Conservation (phyloP, 2,888 invertebrate genomes). For the Oxystoma pomonae region DNA sequence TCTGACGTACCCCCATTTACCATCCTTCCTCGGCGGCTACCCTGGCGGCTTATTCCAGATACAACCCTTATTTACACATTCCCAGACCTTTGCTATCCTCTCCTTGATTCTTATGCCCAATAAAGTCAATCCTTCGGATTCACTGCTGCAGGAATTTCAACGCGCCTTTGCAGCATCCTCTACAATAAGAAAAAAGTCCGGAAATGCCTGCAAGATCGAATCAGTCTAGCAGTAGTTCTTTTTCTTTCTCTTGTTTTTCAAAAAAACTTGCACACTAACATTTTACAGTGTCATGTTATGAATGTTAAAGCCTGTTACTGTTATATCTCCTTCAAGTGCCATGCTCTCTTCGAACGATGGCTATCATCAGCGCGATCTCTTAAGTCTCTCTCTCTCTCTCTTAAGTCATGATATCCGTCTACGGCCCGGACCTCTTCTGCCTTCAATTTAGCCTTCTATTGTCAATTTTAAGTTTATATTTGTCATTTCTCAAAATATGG, state of each 20-base stretch:
- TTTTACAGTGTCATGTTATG: conserved; percentile 25
- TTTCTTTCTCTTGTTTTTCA: too few species aligned
- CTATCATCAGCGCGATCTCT: too few species aligned
- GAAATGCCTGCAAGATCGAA: not conserved
- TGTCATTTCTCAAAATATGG: too few species aligned
- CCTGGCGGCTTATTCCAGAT: conserved; percentile 62
- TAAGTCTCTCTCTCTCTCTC: too few species aligned
- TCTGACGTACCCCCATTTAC: conserved; percentile 43
- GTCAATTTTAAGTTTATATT: too few species aligned
- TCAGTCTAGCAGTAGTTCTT: not conserved
- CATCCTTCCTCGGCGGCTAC: conserved; percentile 47
- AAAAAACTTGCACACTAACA: conserved; percentile 18
- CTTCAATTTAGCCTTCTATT: too few species aligned
- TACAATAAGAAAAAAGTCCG: conserved; percentile 27
- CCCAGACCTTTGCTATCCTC: conserved; percentile 49
- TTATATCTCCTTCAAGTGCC: too few species aligned
- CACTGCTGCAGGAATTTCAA: conserved; percentile 24
- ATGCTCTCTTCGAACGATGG: too few species aligned
- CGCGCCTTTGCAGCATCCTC: conserved; percentile 34
- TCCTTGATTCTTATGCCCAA: conserved; percentile 32
- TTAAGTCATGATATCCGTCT: too few species aligned
- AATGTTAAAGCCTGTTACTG: conserved; percentile 46
- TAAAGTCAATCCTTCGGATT: conserved; percentile 35
- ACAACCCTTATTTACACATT: conserved; percentile 57
- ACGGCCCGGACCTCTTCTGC: too few species aligned